phyloP scores from a whole-genome alignment of 2,797 vertebrate genomes.

The Delichon dasypus region DNA sequence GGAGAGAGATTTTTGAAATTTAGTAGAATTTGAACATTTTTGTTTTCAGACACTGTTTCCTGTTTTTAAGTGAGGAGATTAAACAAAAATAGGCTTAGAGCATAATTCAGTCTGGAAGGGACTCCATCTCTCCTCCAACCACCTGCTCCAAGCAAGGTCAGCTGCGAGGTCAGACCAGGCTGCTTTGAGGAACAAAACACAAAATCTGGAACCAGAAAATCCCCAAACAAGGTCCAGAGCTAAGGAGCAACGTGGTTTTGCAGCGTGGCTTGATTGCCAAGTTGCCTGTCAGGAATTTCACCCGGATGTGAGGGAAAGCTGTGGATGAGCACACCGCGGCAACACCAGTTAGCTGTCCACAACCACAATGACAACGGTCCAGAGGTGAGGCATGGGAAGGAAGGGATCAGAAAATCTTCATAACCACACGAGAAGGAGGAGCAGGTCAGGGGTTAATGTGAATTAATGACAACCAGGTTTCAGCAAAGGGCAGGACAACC shows the following conservation, averaged over 20 bases:
- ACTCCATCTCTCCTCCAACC: not conserved
- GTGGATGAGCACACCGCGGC: accelerated
- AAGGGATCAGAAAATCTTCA: not conserved
- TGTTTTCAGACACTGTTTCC: not conserved
- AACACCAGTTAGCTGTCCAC: not conserved
- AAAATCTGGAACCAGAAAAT: not conserved
- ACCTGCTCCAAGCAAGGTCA: not conserved
- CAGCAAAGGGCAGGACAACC: not conserved
- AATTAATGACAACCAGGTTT: not conserved
- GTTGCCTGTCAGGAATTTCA: not conserved
- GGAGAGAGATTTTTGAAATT: not conserved
- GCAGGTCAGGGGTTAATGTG: not conserved
- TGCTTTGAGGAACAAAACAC: not conserved
- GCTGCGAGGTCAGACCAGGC: not conserved
- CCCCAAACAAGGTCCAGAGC: not conserved
- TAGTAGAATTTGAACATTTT: not conserved
- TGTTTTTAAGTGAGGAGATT: not conserved
- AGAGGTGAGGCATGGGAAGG: not conserved
- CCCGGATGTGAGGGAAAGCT: not conserved
- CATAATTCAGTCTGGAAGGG: not conserved
- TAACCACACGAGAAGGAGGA: not conserved
- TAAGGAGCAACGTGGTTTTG: not conserved
- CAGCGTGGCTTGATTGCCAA: not conserved
- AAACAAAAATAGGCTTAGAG: not conserved
- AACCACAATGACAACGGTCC: not conserved